Evolutionary conservation across 2,888 invertebrate genomes (phyloP).

Genomic region (Archaeoteleia sp.): DNA sequence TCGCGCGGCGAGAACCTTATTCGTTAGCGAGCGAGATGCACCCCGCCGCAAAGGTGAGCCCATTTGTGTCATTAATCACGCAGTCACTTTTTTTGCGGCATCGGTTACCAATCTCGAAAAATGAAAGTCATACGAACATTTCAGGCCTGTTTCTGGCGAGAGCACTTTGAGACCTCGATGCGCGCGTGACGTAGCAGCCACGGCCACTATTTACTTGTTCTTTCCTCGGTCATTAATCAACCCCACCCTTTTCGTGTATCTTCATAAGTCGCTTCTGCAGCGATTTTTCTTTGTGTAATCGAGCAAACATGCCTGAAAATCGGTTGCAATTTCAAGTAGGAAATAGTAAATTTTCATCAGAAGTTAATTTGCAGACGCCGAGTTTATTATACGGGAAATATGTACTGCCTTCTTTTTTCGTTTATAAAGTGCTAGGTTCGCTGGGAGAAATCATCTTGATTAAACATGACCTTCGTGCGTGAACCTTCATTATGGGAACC

Average conservation of each 20-base stretch:
- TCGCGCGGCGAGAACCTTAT: constrained; percentile 34
- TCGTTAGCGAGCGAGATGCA: constrained; percentile 31
- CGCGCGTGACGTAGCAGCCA: constrained; percentile 49
- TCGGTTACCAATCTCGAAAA: constrained; percentile 47
- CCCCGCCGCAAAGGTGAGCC: constrained; percentile 38
- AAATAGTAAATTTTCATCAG: constrained; percentile 21
- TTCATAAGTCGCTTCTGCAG: constrained; percentile 29
- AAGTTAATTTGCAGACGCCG: constrained; percentile 2
- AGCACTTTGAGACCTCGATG: constrained; percentile 44
- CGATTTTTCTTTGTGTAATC: constrained; percentile 8
- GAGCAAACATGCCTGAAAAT: constrained; percentile 31
- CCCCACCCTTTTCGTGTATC: constrained; percentile 53
- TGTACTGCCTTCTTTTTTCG: too few relatives aligned
- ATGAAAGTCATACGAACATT: constrained; percentile 53
- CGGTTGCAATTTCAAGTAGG: constrained; percentile 24
- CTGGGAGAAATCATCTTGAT: too few relatives aligned
- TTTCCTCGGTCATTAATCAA: constrained; percentile 52
- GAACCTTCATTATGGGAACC: too few relatives aligned
- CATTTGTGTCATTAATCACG: constrained; percentile 45
- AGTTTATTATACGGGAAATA: too few relatives aligned
- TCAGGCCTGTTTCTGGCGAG: constrained; percentile 43
- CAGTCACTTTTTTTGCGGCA: constrained; percentile 45
- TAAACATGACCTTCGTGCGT: too few relatives aligned
- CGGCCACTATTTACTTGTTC: constrained; percentile 52
- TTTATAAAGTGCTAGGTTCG: too few relatives aligned